Evolutionary conservation across 2,113 vertebrate genomes (phyloP), one percentile per base, ranked within the genome.

Genomic region (Colistium nudipinnis): DNA sequence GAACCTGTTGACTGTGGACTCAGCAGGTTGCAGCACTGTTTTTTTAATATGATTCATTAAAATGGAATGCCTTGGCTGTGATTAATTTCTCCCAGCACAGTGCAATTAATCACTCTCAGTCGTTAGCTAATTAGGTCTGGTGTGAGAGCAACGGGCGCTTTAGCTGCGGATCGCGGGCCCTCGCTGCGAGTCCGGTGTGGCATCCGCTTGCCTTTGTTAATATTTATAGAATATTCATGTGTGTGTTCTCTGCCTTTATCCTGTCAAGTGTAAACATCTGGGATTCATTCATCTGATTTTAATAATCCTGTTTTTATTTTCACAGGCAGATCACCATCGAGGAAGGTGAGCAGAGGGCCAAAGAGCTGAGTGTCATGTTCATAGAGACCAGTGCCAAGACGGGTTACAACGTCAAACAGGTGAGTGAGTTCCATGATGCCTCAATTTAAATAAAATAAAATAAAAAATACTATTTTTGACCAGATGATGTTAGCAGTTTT

Each of bases 341-440:
- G 75, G 95, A 96, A 80, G 96, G 96, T 0, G 96, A 97, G 65
- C 95, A 97, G 78, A 88, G 94, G 12, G 96, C 96, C 72, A 96
- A 96, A 86, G 96, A 97, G 69, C 92, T 97, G 77, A 96, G 92
- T 0, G 96, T 97, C 87, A 97, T 97, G 96, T 97, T 97, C 89
- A 97, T 96, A 4, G 96, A 97, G 88, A 94, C 92, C 76, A 93
- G 93, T 36, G 92, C 93, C 76, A 94, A 94, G 84, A 94, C 93
- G 0, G 93, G 93, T 28, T 93, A 93, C 78, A 94, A 94, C 33
- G 93, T 94, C 81, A 94, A 94, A 74, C 92, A 94, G 90, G 93
- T 93, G 61, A 87, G 80, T 13, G 47, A 49, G 43, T 67, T 53
- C 45, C n/a, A n/a, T n/a, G n/a, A n/a, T n/a, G n/a, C n/a, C n/a